Percentiles rank a stretch among this genome's conserved stretches.
Evolutionary conservation across 2,888 invertebrate species (phyloP).

Genomic region (Drosophila incognita): DNA sequence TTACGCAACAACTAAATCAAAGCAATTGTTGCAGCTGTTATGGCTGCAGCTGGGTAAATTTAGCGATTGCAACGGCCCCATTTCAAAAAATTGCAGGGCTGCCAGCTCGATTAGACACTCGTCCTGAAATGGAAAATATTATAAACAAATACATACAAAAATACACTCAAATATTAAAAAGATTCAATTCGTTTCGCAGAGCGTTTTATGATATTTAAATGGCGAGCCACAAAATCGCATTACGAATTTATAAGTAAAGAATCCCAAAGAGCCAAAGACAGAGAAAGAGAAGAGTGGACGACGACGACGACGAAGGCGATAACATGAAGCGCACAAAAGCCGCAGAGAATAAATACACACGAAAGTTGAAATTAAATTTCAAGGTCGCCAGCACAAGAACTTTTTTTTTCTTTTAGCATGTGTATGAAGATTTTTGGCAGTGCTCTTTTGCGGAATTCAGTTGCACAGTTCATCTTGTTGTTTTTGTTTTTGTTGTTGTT

Average conservation of each 20-base stretch:
- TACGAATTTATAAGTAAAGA: constrained; percentile 67
- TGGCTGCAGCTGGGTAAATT: constrained; percentile 41
- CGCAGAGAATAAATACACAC: constrained; percentile 19
- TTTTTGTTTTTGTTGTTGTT: constrained; percentile 2
- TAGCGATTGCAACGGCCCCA: constrained; percentile 36
- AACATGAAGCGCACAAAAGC: constrained; percentile 38
- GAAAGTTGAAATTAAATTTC: constrained; percentile 58
- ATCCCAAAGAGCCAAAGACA: constrained; percentile 25
- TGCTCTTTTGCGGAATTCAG: constrained; percentile 39
- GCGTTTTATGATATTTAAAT: constrained; percentile 47
- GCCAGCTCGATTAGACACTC: constrained; percentile 12
- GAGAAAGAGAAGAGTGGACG: constrained; percentile 1
- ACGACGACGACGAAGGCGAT: constrained; percentile 37
- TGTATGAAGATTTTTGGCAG: constrained; percentile 59
- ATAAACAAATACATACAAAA: constrained; percentile 13
- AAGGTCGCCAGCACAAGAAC: constrained; percentile 70
- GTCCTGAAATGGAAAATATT: constrained; percentile 11
- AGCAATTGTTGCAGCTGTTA: constrained; percentile 53
- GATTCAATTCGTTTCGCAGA: constrained; percentile 8
- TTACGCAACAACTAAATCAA: constrained; percentile 59
- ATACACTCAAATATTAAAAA: constrained; percentile 2
- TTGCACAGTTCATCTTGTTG: constrained; percentile 33
- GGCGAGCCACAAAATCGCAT: constrained; percentile 55
- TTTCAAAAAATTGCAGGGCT: constrained; percentile 40
- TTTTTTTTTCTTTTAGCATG: constrained; percentile 56